Conservation (phyloP, 2,113 vertebrate species). For the Brevimyrus niger region DNA sequence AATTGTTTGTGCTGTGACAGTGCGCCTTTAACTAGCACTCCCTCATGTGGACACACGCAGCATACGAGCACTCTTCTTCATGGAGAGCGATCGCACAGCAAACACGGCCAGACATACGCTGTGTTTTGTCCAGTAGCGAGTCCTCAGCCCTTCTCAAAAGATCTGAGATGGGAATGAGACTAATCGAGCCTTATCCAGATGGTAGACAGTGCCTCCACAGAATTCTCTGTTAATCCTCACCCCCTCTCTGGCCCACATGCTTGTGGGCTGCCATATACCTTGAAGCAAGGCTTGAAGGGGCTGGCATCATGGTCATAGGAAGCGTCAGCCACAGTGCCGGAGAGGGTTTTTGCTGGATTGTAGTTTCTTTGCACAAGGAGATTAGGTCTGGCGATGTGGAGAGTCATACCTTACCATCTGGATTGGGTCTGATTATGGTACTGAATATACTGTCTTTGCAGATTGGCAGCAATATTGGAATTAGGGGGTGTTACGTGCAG, state of each 20-base stretch:
- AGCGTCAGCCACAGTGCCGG: not conserved
- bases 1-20: not conserved
- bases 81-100: not conserved
- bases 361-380: slow-evolving; percentile 24
- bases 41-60: not conserved
- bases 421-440: slow-evolving; percentile 28
- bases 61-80: not conserved
- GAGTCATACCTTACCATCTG: slow-evolving; percentile 32
- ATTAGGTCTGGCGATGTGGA: slow-evolving; percentile 29
- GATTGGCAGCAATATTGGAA: slow-evolving; percentile 24
- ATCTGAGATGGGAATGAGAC: slow-evolving; percentile 22
- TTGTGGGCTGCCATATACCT: not conserved
- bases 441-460: slow-evolving; percentile 28
- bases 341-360: slow-evolving; percentile 24
- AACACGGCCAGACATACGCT: slow-evolving; percentile 15
- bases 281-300: not conserved
- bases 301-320: slow-evolving; percentile 10
- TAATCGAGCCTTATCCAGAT: slow-evolving; percentile 36
- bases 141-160: slow-evolving; percentile 17
- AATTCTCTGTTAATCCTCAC: slow-evolving; percentile 32
- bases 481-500: not conserved
- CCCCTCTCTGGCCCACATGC: not conserved
- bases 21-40: not conserved
- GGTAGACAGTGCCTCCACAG: slow-evolving; percentile 23
- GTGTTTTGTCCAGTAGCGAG: slow-evolving; percentile 29